These are phyloP conservation scores for Neoscelio sp. DNA, from an alignment of 2,888 invertebrate genomes.

Conservation along the genomic window DNA sequence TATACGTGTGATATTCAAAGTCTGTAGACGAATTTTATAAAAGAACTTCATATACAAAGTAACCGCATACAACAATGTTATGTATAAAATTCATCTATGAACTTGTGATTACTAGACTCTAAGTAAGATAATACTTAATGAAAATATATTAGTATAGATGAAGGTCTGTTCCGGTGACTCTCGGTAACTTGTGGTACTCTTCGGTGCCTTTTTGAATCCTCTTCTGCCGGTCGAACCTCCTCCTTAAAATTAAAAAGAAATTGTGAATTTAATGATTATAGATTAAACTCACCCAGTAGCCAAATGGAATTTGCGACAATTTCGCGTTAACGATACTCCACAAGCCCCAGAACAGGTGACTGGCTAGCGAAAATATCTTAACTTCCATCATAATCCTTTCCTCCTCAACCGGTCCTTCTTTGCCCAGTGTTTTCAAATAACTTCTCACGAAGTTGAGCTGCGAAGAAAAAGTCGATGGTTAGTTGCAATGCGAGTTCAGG, in stretches of 20 bases:
- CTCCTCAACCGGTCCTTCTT: conserved; percentile 84
- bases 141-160: too few species aligned
- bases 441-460: conserved; percentile 83
- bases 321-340: conserved; percentile 96
- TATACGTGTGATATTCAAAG: too few species aligned
- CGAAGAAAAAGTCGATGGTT: conserved; percentile 67
- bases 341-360: conserved; percentile 96
- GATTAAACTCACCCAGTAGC: conserved; percentile 92
- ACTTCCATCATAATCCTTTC: conserved; percentile 90
- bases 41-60: too few species aligned
- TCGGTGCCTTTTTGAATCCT: neutral
- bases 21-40: too few species aligned
- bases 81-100: too few species aligned
- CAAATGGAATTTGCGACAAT: conserved; percentile 95
- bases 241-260: neutral
- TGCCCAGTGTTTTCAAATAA: conserved; percentile 80
- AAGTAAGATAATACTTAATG: too few species aligned
- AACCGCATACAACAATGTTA: too few species aligned
- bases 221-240: neutral
- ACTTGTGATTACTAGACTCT: too few species aligned
- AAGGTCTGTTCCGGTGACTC: too few species aligned
- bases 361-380: conserved; percentile 92
- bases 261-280: too few species aligned
- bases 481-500: conserved; percentile 17
- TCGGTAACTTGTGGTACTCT: too few species aligned